These are phyloP conservation scores for Spodoptera exigua DNA, from an alignment of 2,888 invertebrate species.

Conservation along the genomic window DNA sequence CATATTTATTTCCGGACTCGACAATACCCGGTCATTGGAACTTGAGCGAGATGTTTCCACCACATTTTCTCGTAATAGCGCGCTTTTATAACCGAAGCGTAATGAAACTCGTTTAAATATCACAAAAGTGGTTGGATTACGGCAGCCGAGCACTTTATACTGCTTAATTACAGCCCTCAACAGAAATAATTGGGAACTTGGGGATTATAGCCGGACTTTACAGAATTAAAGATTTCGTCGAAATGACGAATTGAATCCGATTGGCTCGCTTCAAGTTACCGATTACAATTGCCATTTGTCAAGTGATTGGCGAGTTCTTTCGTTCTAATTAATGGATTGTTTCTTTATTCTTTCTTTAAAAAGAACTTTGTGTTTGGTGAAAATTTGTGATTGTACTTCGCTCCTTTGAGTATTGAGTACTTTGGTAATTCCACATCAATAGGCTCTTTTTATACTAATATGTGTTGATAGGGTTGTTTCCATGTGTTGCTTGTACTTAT, in stretches of 20 bases:
- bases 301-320: conserved; percentile 42
- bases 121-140: conserved; percentile 87
- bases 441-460: conserved; percentile 33
- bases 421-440: conserved; percentile 47
- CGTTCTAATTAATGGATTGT: conserved; percentile 37
- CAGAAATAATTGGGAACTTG: conserved; percentile 87
- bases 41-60: conserved; percentile 85
- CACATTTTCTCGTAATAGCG: conserved; percentile 86
- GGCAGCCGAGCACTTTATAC: conserved; percentile 83
- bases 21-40: conserved; percentile 84
- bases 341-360: conserved; percentile 31
- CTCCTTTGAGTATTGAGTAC: conserved; percentile 38
- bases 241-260: conserved; percentile 51
- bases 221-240: conserved; percentile 71
- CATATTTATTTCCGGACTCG: conserved; percentile 73
- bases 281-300: conserved; percentile 47
- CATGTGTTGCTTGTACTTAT: conserved; percentile 9
- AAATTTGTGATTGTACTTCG: conserved; percentile 26
- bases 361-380: conserved; percentile 18
- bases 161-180: conserved; percentile 86
- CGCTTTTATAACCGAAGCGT: conserved; percentile 86
- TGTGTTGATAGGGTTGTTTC: conserved; percentile 33
- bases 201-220: conserved; percentile 81
- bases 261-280: conserved; percentile 32
- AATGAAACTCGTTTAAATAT: conserved; percentile 88